These are phyloP conservation scores for Zenarchopterus dispar DNA, from an alignment of 2,797 vertebrate genomes.

Conservation along the genomic window DNA sequence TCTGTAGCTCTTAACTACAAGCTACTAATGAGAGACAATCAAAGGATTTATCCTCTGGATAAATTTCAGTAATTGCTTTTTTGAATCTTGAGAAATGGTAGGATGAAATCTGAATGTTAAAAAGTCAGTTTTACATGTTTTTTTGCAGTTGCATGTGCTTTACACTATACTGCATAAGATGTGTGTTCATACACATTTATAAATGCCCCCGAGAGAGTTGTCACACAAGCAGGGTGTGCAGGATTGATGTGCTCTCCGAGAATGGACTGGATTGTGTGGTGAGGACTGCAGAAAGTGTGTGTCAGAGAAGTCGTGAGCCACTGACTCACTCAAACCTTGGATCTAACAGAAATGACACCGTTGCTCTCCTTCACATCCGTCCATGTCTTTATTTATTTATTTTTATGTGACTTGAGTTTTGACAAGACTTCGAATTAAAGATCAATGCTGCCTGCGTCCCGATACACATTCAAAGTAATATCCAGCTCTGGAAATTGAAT, in stretches of 20 bases:
- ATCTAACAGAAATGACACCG: slow-evolving; percentile 18
- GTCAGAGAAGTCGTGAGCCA: slow-evolving; percentile 54
- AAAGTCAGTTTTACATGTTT: slow-evolving; percentile 6
- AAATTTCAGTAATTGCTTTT: slow-evolving; percentile 78
- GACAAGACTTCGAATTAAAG: not conserved
- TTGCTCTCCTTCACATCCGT: slow-evolving; percentile 15
- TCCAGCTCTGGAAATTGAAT: slow-evolving; percentile 28
- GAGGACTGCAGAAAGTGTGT: slow-evolving; percentile 48
- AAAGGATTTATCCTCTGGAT: slow-evolving; percentile 64
- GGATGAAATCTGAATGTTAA: slow-evolving; percentile 52
- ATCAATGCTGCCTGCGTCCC: no score
- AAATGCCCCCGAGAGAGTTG: slow-evolving; percentile 26
- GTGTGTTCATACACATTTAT: not conserved
- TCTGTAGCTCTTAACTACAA: slow-evolving; percentile 63
- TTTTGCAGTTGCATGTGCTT: slow-evolving; percentile 11
- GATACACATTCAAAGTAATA: slow-evolving; percentile 13
- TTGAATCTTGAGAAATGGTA: slow-evolving; percentile 44
- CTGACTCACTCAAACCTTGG: slow-evolving; percentile 23
- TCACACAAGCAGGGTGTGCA: slow-evolving; percentile 39
- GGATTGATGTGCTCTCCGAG: slow-evolving; percentile 43
- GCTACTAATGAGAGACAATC: slow-evolving; percentile 74
- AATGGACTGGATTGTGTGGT: slow-evolving; percentile 45
- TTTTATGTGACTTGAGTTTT: slow-evolving; percentile 1
- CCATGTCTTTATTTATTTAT: not conserved
- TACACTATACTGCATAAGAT: not conserved